Conservation (phyloP, 1,140 invertebrate genomes). For the Parapsyche elsis region DNA sequence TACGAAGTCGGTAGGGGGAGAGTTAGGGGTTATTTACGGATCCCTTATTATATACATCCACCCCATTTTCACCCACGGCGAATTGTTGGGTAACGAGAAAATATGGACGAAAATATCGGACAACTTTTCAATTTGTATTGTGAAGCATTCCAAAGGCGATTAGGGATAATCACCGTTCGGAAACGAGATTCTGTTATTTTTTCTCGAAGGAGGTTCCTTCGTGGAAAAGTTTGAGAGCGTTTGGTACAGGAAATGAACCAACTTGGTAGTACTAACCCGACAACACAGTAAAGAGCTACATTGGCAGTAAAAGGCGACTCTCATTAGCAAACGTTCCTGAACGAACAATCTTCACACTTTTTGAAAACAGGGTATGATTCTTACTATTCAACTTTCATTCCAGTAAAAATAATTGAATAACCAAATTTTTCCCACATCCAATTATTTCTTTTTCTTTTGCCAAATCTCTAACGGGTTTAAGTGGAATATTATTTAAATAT, state of each 20-base stretch:
- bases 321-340: neutral
- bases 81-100: neutral
- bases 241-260: conserved; percentile 25
- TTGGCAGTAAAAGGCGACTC: conserved; percentile 7
- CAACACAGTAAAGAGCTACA: neutral
- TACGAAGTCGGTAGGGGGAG: too few relatives aligned
- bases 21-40: too few relatives aligned
- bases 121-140: conserved; percentile 11
- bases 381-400: too few relatives aligned
- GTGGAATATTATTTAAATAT: too few relatives aligned
- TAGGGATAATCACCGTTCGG: neutral
- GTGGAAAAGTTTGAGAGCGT: conserved; percentile 6
- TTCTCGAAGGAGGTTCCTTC: neutral
- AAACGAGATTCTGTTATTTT: neutral
- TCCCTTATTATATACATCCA: neutral
- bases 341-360: too few relatives aligned
- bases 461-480: too few relatives aligned
- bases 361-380: too few relatives aligned
- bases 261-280: conserved; percentile 14
- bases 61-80: neutral
- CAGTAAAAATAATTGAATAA: too few relatives aligned
- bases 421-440: too few relatives aligned
- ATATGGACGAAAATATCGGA: conserved; percentile 1
- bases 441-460: too few relatives aligned
- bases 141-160: neutral